Evolutionary conservation across 2,113 vertebrate species (phyloP).

Genomic region (Cavia aperea): DNA sequence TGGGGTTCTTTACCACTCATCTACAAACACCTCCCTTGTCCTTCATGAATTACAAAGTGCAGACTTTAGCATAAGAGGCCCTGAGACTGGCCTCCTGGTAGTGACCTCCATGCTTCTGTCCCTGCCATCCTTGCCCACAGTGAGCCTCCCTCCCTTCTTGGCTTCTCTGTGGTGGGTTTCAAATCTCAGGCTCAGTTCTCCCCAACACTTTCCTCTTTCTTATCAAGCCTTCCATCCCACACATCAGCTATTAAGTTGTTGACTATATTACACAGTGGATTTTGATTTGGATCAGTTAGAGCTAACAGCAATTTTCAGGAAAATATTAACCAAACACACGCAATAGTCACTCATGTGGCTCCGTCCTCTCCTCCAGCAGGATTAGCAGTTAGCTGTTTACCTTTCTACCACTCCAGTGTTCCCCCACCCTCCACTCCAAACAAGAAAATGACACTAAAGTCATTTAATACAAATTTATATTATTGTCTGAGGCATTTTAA

Average conservation of each 20-base stretch:
- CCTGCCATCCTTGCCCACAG: neutral
- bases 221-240: neutral
- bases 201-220: neutral
- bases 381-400: conserved; percentile 82
- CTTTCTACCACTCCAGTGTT: conserved; percentile 74
- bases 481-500: conserved; percentile 79
- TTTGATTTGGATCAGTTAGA: conserved; percentile 77
- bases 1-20: neutral
- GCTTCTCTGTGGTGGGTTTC: neutral
- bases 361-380: conserved; percentile 78
- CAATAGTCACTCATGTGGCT: conserved; percentile 77
- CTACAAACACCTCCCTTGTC: neutral
- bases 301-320: conserved; percentile 80
- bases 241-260: conserved; percentile 78
- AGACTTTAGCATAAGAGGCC: neutral
- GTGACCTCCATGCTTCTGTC: neutral
- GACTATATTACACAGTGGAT: conserved; percentile 69
- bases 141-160: neutral
- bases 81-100: neutral
- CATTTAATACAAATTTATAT: conserved; percentile 81
- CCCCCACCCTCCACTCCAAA: conserved; percentile 79
- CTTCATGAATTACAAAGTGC: neutral
- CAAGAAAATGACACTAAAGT: conserved; percentile 84
- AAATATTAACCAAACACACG: conserved; percentile 83
- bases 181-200: neutral